These are phyloP conservation scores for Epizoanthus illoricatus DNA, from an alignment of 92 coral and sea anemone genomes.

Conservation along the genomic window DNA sequence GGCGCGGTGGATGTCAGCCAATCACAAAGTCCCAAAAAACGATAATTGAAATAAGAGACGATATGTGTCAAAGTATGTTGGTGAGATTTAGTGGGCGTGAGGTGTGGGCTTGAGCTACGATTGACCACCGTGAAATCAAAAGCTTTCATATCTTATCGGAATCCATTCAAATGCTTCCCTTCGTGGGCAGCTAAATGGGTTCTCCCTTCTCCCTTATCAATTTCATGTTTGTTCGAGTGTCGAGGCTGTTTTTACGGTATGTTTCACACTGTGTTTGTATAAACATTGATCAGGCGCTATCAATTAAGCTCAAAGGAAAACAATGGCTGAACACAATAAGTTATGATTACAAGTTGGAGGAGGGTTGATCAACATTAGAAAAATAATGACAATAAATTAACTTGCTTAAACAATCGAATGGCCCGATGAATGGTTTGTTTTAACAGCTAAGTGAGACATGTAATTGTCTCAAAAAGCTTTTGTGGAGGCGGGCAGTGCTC, in stretches of 20 bases:
- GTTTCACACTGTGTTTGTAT: constrained; percentile 44
- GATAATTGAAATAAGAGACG: constrained; percentile 77
- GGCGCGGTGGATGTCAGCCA: constrained; percentile 71
- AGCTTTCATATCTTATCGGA: constrained; percentile 32
- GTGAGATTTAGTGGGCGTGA: constrained; percentile 87
- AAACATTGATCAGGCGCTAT: constrained; percentile 72
- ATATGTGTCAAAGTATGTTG: constrained; percentile 56
- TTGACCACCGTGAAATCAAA: constrained; percentile 71
- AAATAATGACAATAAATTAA: constrained; percentile 20
- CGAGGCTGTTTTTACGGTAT: not conserved
- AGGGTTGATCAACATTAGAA: constrained; percentile 47
- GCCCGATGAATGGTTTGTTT: constrained; percentile 17
- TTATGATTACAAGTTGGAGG: constrained; percentile 7
- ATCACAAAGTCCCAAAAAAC: constrained; percentile 48
- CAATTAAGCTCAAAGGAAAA: constrained; percentile 74
- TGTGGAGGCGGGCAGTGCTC: constrained; percentile 30
- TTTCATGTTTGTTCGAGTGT: not conserved
- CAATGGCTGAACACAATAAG: constrained; percentile 43
- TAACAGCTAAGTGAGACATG: constrained; percentile 25
- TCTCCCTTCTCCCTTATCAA: not conserved
- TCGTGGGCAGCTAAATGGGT: constrained; percentile 1
- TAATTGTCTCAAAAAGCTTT: constrained; percentile 21
- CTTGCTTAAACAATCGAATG: constrained; percentile 23
- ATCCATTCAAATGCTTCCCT: not conserved
- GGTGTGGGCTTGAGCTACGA: constrained; percentile 66